A percentile compares a stretch with the other conserved stretches of the same genome.
These are phyloP conservation scores for Protonemura montana DNA, from an alignment of 2,888 invertebrate genomes.

Conservation along the genomic window DNA sequence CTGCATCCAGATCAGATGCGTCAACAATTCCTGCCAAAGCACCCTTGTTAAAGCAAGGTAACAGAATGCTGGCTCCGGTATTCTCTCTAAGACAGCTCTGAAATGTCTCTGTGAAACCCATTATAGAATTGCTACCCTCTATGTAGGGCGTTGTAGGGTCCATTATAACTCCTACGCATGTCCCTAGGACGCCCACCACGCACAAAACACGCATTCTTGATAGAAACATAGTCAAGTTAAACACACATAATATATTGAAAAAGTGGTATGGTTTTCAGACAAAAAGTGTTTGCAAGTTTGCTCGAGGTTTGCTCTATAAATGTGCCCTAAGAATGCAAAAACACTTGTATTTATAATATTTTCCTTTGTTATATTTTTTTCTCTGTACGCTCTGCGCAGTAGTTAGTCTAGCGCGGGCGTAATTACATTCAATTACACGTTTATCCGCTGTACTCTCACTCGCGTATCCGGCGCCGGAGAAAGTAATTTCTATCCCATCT, in stretches of 20 bases:
- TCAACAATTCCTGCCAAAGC: conserved; percentile 53
- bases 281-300: too few relatives aligned
- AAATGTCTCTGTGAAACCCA: conserved; percentile 54
- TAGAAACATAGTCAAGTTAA: not conserved
- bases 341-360: conserved; percentile 34
- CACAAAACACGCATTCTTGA: not conserved
- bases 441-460: conserved; percentile 39
- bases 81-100: conserved; percentile 54
- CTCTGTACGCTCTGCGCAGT: not conserved
- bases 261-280: too few relatives aligned
- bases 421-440: conserved; percentile 28
- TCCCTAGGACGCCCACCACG: conserved; percentile 23
- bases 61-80: conserved; percentile 49
- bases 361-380: conserved; percentile 8
- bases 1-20: conserved; percentile 71
- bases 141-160: not conserved
- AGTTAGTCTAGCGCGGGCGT: not conserved
- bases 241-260: too few relatives aligned
- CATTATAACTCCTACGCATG: conserved; percentile 31
- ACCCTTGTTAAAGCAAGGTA: conserved; percentile 46
- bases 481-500: conserved; percentile 7
- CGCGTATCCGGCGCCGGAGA: conserved; percentile 27
- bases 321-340: conserved; percentile 34
- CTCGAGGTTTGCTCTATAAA: not conserved
- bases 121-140: not conserved